Evolutionary conservation across 2,113 vertebrate genomes (phyloP), one percentile per base, ranked within the genome.

Genomic region (Chaetodon auriga): DNA sequence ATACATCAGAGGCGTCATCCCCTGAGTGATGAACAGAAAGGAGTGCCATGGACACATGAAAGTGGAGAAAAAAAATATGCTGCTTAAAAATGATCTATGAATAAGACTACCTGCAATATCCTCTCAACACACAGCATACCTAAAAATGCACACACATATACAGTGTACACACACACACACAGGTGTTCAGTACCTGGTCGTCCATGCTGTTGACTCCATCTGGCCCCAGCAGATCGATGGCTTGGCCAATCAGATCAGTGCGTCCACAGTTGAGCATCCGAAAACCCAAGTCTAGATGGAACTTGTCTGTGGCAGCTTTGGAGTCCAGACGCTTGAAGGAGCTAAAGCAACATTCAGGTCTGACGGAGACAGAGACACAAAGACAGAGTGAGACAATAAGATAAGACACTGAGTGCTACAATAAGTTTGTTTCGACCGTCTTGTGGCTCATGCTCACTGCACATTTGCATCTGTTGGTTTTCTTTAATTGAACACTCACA

Each of bases 211-310:
- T 99, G 12, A 99, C 97, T 12, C 98, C 98, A 0, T 99, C 97
- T 0, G 96, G 95, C 18, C 98, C 98, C 90, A 99, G 94, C 2
- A 97, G 95, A 30, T 96, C 95, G 0, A 99, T 98, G 8, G 98
- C 98, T 89, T 99, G 98, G 86, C 93, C 95, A 87, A 99, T 98
- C 78, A 99, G 97, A 83, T 99, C 98, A 0, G 98, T 99, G 89
- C 98, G 96, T 15, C 98, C 98, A 0, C 98, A 99, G 95, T 97
- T 99, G 21, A 99, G 95, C 98, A 99, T 99, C 62, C 98, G 96
- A 73, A 99, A 99, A 14, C 98, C 98, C 90, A 99, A 93, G 68
- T 99, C 98, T 68, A 99, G 96, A 88, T 96, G 97, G 94, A 99
- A 99, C 91, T 96, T 98, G 64, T 97, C 97, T 1, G 97, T 97